phyloP scores from a whole-genome alignment of 2,113 vertebrate genomes.

The Sorex araneus region DNA sequence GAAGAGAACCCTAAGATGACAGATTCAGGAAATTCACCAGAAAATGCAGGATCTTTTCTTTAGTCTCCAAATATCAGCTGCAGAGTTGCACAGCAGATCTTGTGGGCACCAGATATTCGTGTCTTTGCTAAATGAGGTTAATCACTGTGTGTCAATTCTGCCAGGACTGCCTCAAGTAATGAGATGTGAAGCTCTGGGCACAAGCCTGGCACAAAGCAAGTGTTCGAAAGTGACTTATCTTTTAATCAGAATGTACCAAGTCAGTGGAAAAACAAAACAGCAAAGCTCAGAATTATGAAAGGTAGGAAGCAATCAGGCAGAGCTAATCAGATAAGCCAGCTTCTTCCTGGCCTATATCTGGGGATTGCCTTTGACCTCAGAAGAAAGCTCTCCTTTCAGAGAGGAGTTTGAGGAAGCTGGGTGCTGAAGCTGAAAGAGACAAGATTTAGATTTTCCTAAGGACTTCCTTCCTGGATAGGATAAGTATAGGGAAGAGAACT shows the following conservation, averaged over 20 bases:
- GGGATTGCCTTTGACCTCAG: background rate
- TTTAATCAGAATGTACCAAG: background rate
- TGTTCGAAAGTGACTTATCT: background rate
- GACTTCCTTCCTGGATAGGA: background rate
- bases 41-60: background rate
- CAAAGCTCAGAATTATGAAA: background rate
- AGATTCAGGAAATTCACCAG: background rate
- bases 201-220: background rate
- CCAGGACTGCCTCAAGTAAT: fast-evolving
- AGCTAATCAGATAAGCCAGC: background rate
- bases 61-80: constrained; percentile 5
- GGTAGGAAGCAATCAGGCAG: background rate
- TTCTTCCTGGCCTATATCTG: background rate
- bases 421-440: background rate
- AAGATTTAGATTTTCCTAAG: background rate
- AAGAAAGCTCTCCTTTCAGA: background rate
- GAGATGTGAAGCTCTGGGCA: background rate
- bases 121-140: background rate
- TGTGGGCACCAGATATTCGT: background rate
- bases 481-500: background rate
- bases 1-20: background rate
- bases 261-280: background rate
- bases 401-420: background rate
- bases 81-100: background rate
- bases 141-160: background rate